Evolutionary conservation across 2,888 invertebrate genomes (phyloP).

Genomic region (Scrobipalpa costella): DNA sequence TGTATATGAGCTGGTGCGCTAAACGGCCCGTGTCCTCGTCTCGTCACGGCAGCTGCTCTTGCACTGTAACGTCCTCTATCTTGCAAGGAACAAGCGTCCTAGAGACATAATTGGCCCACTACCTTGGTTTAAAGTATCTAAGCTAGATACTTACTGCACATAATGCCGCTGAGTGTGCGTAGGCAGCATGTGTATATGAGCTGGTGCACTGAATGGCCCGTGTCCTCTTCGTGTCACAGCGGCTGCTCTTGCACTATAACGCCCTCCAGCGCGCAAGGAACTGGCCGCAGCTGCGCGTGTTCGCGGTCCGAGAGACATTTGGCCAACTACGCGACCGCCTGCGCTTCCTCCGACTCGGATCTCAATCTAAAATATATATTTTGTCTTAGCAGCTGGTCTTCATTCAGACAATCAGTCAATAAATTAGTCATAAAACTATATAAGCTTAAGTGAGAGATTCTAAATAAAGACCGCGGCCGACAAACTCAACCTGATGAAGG

Average conservation of each 20-base stretch:
- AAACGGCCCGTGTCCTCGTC: slow-evolving; percentile 93
- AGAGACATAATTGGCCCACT: too few species aligned
- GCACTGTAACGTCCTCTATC: slow-evolving; percentile 77
- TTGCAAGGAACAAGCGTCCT: too few species aligned
- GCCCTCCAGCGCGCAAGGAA: slow-evolving; percentile 91
- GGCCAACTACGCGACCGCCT: slow-evolving; percentile 82
- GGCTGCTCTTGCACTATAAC: slow-evolving; percentile 94
- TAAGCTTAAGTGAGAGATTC: too few species aligned
- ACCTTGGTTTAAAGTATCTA: too few species aligned
- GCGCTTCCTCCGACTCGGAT: slow-evolving; percentile 64
- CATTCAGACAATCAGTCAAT: background rate
- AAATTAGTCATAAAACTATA: too few species aligned
- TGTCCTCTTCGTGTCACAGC: slow-evolving; percentile 93
- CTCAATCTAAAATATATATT: slow-evolving; percentile 58
- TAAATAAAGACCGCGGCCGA: too few species aligned
- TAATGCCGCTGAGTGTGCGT: slow-evolving; percentile 72
- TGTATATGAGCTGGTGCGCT: slow-evolving; percentile 88
- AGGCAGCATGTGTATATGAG: slow-evolving; percentile 87
- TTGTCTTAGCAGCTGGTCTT: background rate
- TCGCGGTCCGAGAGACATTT: slow-evolving; percentile 92
- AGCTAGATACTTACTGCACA: slow-evolving; percentile 64
- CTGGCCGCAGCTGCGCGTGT: slow-evolving; percentile 95
- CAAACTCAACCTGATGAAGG: too few species aligned
- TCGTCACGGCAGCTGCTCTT: slow-evolving; percentile 93
- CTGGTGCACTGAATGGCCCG: slow-evolving; percentile 92